Evolutionary conservation across 2,113 vertebrate genomes (phyloP).

Genomic region (Hippocampus guttulatus): DNA sequence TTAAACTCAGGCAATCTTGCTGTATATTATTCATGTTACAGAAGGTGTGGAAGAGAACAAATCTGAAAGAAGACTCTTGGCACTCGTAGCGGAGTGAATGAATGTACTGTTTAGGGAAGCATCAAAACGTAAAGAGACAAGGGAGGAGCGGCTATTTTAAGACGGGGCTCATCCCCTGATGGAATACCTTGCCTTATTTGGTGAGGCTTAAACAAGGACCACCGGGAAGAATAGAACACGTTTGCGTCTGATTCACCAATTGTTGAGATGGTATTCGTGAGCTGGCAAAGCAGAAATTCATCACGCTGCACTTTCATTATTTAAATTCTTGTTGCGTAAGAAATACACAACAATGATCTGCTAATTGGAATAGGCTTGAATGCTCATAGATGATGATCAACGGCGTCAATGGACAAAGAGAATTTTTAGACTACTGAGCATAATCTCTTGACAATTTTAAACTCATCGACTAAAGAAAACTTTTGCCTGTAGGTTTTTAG

Average conservation of each 20-base stretch:
- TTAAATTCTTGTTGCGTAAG: constrained; percentile 4
- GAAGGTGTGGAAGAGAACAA: neutral
- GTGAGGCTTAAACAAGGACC: constrained; percentile 57
- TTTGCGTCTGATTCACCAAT: constrained; percentile 42
- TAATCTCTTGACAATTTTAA: neutral
- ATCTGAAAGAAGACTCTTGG: constrained; percentile 10
- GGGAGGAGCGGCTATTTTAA: constrained; percentile 66
- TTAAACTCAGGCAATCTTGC: neutral
- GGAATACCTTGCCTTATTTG: constrained; percentile 79
- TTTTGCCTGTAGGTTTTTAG: constrained; percentile 67
- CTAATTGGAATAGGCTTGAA: neutral
- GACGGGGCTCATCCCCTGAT: constrained; percentile 42
- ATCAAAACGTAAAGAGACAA: constrained; percentile 62
- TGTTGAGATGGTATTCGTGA: constrained; percentile 27
- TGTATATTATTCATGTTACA: neutral
- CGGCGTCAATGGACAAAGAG: neutral
- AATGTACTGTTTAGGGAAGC: constrained; percentile 47
- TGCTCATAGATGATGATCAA: neutral
- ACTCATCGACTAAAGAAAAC: constrained; percentile 14
- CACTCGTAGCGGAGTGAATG: constrained; percentile 26
- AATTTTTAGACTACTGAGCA: neutral
- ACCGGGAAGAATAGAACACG: constrained; percentile 52
- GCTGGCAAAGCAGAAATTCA: constrained; percentile 14
- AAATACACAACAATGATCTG: constrained; percentile 4
- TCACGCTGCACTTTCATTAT: neutral